Percentiles rank a stretch among this genome's conserved stretches.
Evolutionary conservation across 1,140 invertebrate species (phyloP).

Genomic region (Branchinecta lynchi): DNA sequence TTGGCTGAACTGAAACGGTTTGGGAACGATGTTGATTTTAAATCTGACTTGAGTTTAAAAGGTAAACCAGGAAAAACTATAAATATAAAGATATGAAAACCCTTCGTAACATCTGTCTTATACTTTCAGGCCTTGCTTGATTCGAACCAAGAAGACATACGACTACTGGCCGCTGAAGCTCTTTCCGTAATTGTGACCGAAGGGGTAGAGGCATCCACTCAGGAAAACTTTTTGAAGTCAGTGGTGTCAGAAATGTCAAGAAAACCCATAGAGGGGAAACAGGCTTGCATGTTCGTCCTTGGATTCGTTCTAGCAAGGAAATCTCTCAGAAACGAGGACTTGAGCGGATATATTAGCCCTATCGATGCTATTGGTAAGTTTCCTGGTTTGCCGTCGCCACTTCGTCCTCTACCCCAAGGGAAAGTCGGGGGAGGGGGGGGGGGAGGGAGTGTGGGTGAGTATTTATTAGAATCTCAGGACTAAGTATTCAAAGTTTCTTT

Average conservation of each 20-base stretch:
- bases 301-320: slow-evolving; percentile 49
- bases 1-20: too few relatives aligned
- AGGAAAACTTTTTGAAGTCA: slow-evolving; percentile 27
- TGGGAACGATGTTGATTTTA: too few relatives aligned
- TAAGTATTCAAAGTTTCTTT: too few relatives aligned
- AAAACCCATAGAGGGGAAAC: slow-evolving; percentile 47
- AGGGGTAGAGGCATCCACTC: slow-evolving; percentile 30
- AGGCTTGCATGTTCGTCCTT: slow-evolving; percentile 50
- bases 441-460: too few relatives aligned
- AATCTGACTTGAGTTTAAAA: too few relatives aligned
- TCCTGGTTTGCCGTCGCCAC: too few relatives aligned
- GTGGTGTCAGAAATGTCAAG: slow-evolving; percentile 27
- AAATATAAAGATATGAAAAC: too few relatives aligned
- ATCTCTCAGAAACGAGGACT: slow-evolving; percentile 26
- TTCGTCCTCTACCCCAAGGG: too few relatives aligned
- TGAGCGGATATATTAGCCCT: neutral
- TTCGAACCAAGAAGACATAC: slow-evolving; percentile 55
- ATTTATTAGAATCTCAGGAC: too few relatives aligned
- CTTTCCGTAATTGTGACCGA: slow-evolving; percentile 47
- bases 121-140: slow-evolving; percentile 39
- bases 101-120: too few relatives aligned
- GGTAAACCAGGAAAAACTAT: too few relatives aligned
- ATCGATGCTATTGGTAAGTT: slow-evolving; percentile 38
- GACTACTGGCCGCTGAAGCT: slow-evolving; percentile 47
- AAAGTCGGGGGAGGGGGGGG: too few relatives aligned